Percentiles rank a stretch among this genome's conserved stretches.
Conservation (phyloP, 2,113 vertebrate genomes). For the Phalacrocorax brasilianus region DNA sequence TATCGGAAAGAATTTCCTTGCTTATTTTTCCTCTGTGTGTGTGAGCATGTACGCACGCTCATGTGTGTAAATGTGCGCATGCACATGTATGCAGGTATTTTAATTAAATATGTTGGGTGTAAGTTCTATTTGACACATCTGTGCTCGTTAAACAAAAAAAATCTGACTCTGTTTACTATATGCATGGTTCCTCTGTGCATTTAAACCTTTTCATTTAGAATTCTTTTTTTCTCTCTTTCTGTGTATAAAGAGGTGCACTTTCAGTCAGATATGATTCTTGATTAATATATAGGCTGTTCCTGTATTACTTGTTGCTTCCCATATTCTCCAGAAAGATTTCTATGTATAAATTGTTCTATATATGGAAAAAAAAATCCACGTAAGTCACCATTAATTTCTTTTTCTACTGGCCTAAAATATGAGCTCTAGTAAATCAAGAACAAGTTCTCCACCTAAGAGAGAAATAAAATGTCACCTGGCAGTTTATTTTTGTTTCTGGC, state of each 20-base stretch:
- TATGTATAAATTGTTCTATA: background rate
- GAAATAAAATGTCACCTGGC: background rate
- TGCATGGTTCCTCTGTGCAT: background rate
- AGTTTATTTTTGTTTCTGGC: background rate
- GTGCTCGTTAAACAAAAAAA: background rate
- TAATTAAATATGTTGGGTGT: conserved; percentile 43
- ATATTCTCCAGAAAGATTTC: background rate
- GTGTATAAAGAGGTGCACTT: background rate
- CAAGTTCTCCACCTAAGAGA: background rate
- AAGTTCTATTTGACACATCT: conserved; percentile 48
- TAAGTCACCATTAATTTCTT: background rate
- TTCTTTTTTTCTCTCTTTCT: background rate
- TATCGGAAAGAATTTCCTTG: conserved; percentile 79
- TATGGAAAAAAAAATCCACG: background rate
- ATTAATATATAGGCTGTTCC: background rate
- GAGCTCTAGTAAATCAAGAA: background rate
- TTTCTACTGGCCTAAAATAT: background rate
- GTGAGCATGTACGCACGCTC: background rate
- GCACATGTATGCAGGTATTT: background rate
- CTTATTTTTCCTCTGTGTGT: conserved; percentile 82
- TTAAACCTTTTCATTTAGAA: background rate
- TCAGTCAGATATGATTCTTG: background rate
- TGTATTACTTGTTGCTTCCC: background rate
- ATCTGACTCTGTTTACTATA: background rate
- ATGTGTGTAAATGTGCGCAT: conserved; percentile 11